Conservation (phyloP, 2,888 invertebrate genomes). For the Eupithecia tripunctaria region DNA sequence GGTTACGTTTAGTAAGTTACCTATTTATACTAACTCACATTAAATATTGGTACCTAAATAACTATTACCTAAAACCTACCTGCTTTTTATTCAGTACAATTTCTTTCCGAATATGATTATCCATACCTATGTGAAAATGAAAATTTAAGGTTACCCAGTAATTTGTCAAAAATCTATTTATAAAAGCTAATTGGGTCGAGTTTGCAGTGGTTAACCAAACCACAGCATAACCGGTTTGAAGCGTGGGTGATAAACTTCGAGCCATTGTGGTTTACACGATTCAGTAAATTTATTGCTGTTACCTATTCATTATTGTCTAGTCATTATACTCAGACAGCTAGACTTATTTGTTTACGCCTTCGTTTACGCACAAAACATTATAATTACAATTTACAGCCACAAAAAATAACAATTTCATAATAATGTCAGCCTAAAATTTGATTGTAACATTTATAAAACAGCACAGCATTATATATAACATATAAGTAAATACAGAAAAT, state of each 20-base stretch:
- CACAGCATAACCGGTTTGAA: slow-evolving; percentile 49
- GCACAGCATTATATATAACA: too few relatives aligned
- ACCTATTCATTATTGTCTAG: slow-evolving; percentile 23
- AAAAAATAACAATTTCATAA: too few relatives aligned
- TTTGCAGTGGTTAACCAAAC: slow-evolving; percentile 57
- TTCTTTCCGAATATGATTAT: not conserved
- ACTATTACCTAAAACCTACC: too few relatives aligned
- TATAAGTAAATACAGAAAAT: too few relatives aligned
- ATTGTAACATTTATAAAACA: too few relatives aligned
- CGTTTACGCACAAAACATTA: too few relatives aligned
- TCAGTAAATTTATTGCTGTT: slow-evolving; percentile 40
- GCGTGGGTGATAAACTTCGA: slow-evolving; percentile 45
- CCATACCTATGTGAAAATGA: not conserved
- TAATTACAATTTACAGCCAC: too few relatives aligned
- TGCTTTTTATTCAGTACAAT: not conserved
- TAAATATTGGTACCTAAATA: too few relatives aligned
- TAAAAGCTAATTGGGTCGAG: slow-evolving; percentile 57
- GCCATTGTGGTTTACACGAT: slow-evolving; percentile 38
- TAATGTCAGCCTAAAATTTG: too few relatives aligned
- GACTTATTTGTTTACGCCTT: too few relatives aligned
- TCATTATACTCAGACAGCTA: not conserved
- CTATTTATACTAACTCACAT: too few relatives aligned
- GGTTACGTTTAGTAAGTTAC: too few relatives aligned
- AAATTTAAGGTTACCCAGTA: not conserved
- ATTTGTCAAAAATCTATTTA: slow-evolving; percentile 24